Evolutionary conservation across 1,140 invertebrate genomes (phyloP), one percentile per base, ranked within the genome.

Genomic region (Grapholita molesta): DNA sequence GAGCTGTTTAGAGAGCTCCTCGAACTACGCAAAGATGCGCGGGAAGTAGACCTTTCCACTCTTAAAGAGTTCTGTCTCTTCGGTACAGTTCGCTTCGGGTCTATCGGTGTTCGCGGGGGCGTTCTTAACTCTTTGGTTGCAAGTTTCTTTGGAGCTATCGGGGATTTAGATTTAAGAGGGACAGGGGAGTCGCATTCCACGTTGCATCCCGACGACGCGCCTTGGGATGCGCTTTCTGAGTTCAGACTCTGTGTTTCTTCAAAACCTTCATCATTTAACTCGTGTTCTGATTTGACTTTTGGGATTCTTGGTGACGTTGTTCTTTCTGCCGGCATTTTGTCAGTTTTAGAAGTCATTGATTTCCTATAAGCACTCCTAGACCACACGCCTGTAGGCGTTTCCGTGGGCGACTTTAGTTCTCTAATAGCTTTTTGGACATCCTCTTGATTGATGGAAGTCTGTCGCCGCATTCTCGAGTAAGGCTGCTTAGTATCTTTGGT

Each of bases 201-300:
- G 74, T 96, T 96, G 76, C 93, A 94, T 0, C 94, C 94, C 0
- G 95, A 96, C 0, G 95, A 96, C 2, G 95, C 95, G 28, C 95
- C 96, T 70, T 96, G 96, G 55, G 96, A 97, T 0, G 96, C 94
- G 0, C 95, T 96, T 80, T 97, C 97, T 0, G 96, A 97, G 57
- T 97, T 96, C 24, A 97, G 90, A 53, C 92, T 97, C 72, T 97
- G 96, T 0, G 96, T 97, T 90, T 97, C 97, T 84, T 98, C 97
- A 79, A 98, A 98, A 7, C 97, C 97, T 92, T 98, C 97, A 81
- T 98, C 97, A 74, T 96, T 96, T 42, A 96, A 79, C 72, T 96
- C 95, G 71, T 94, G 94, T 68, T 96, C 95, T 11, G 92, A 94
- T 35, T 86, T 82, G 75, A 93, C 71, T 84, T 91, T 90, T 1